These are phyloP conservation scores for Arctocebus calabarensis DNA, from an alignment of 2,797 vertebrate genomes.

Conservation along the genomic window DNA sequence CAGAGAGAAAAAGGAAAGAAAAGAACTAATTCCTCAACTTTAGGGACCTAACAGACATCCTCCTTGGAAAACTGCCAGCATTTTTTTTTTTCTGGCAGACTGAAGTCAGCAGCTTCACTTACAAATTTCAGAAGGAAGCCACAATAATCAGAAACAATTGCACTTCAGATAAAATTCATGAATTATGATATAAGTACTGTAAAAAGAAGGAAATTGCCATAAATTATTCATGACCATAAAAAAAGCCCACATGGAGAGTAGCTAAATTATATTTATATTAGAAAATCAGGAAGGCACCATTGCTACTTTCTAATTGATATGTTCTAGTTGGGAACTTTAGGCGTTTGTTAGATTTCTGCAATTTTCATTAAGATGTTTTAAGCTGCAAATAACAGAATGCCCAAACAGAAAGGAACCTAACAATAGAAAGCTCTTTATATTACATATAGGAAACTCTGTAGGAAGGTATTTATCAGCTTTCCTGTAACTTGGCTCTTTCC, in stretches of 20 bases:
- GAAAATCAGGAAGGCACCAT: not conserved
- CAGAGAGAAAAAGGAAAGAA: not conserved
- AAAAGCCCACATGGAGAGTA: not conserved
- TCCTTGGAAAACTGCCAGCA: slow-evolving; percentile 18
- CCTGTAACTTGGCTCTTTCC: not conserved
- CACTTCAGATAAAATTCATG: slow-evolving; percentile 35
- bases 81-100: slow-evolving; percentile 9
- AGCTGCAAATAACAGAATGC: not conserved
- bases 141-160: slow-evolving; percentile 44
- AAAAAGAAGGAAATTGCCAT: slow-evolving; percentile 33
- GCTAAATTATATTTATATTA: slow-evolving; percentile 1
- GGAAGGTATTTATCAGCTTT: not conserved
- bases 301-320: not conserved
- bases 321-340: not conserved
- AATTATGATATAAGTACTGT: not conserved
- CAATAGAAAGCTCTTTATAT: not conserved
- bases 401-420: not conserved
- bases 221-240: slow-evolving; percentile 33
- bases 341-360: not conserved
- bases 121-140: slow-evolving; percentile 17
- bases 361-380: not conserved
- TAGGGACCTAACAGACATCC: not conserved
- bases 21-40: slow-evolving; percentile 4
- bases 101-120: slow-evolving; percentile 25
- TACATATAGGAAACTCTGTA: not conserved